These are phyloP conservation scores for Solenopsis invicta DNA, from an alignment of 1,140 invertebrate genomes.

Conservation along the genomic window DNA sequence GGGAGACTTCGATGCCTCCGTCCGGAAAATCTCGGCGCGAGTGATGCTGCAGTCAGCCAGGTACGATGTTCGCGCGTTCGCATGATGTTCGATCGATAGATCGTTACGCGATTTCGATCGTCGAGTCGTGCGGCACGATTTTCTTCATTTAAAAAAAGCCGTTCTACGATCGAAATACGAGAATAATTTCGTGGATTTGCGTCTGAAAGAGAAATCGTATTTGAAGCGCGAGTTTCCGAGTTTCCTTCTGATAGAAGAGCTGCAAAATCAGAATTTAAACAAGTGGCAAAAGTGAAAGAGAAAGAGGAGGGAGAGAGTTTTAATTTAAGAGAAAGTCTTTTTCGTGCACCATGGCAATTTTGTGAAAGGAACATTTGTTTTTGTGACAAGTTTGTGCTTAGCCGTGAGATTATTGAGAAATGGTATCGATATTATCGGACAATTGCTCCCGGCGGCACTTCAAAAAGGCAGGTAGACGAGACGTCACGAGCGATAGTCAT, in stretches of 20 bases:
- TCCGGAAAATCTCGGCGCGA: constrained; percentile 55
- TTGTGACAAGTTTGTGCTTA: constrained; percentile 4
- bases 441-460: constrained; percentile 18
- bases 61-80: constrained; percentile 2
- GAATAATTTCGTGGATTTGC: neutral
- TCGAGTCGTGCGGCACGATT: neutral
- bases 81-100: neutral
- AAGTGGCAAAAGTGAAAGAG: neutral
- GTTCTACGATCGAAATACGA: too few species aligned
- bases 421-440: neutral
- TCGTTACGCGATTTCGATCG: neutral
- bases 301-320: neutral
- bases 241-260: neutral
- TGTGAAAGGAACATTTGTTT: neutral
- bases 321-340: neutral
- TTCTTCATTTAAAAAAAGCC: too few species aligned
- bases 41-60: constrained; percentile 35
- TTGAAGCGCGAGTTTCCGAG: neutral
- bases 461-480: constrained; percentile 7
- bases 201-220: neutral
- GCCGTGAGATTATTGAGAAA: neutral
- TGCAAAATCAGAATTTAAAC: neutral
- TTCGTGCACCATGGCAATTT: neutral
- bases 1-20: constrained; percentile 69
- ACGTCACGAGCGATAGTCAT: constrained; percentile 50